Base-by-base conservation (phyloP, 2,113 vertebrate genomes). In the Choloepus hoffmanni region DNA sequence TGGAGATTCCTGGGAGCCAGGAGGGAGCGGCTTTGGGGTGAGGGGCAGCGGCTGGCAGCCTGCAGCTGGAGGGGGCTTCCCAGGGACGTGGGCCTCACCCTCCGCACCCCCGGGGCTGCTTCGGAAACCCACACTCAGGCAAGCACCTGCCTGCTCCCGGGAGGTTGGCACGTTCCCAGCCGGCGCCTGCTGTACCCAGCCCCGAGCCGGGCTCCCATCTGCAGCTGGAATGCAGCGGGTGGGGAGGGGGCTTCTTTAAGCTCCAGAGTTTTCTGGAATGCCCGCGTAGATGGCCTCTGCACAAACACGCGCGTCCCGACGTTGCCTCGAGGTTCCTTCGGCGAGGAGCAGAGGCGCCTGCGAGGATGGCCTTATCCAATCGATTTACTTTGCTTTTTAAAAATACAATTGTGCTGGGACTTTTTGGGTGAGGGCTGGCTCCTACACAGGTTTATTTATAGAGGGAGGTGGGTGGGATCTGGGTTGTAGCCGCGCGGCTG, bases 401-500 rank as follows among this genome's bases (percentile, higher is more conserved):
- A 94, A 95, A 94, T 78, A 86, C 65, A 95, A 97, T 45, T 43
- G 70, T 97, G 82, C 95, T 70, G 60, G 94, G 98, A 97, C 86
- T 97, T 97, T 98, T 90, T 97, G 97, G 96, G 82, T 76, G n/a
- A 86, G 88, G 26, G 86, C 86, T 95, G 43, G 97, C 98, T 98
- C 98, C 98, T 98, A 97, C 97, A 23, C 91, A 92, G 95, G 79
- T 89, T 97, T 98, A 98, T 98, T 98, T 98, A 98, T 98, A 98
- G 98, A 92, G 95, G 95, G 12, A 96, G 50, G 96, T 97, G 98
- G 98, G 98, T 96, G 97, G 98, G n/a, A 53, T 68, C 90, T 83
- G 97, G 94, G 94, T 90, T 74, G 55, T 18, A 94, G 92, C 88
- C 48, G 95, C 79, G 12, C 70, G 72, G 58, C 85, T 68, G 85